phyloP scores from a whole-genome alignment of 2,797 vertebrate genomes.

The Gymnopithys bicolor region DNA sequence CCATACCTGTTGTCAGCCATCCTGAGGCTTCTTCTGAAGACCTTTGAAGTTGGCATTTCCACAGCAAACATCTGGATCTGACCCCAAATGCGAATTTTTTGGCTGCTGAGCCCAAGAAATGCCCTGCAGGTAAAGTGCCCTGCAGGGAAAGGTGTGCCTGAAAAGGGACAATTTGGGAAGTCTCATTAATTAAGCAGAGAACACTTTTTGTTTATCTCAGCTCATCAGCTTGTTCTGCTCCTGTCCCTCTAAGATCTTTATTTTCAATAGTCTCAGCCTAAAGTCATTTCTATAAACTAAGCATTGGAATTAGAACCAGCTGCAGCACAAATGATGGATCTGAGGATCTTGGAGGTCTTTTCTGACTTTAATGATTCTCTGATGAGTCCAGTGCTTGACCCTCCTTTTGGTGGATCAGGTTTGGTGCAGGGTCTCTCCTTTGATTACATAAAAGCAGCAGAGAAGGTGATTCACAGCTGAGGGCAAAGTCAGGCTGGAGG shows the following conservation, averaged over 20 bases:
- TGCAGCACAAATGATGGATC: neutral
- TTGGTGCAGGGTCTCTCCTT: neutral
- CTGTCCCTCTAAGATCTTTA: neutral
- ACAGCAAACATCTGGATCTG: neutral
- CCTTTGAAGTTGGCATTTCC: neutral
- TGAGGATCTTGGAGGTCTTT: neutral
- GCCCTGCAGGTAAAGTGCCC: neutral
- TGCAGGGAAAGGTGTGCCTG: neutral
- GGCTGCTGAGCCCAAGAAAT: neutral
- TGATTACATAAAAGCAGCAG: neutral
- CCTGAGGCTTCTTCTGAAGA: neutral
- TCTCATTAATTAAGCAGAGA: neutral
- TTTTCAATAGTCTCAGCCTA: neutral
- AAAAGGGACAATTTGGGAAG: neutral
- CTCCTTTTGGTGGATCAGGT: neutral
- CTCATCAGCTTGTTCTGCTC: neutral
- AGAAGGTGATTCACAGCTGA: neutral
- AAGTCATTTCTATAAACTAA: neutral
- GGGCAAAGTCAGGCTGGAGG: neutral
- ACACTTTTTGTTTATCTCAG: neutral
- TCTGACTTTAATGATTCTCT: rapidly evolving
- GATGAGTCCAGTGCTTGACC: neutral
- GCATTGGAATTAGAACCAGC: neutral
- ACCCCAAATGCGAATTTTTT: neutral
- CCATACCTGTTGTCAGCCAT: neutral